A percentile compares a stretch with the other conserved stretches of the same genome.
Conservation (phyloP, 2,797 vertebrate species). For the Phrynocephalus vlangalii region DNA sequence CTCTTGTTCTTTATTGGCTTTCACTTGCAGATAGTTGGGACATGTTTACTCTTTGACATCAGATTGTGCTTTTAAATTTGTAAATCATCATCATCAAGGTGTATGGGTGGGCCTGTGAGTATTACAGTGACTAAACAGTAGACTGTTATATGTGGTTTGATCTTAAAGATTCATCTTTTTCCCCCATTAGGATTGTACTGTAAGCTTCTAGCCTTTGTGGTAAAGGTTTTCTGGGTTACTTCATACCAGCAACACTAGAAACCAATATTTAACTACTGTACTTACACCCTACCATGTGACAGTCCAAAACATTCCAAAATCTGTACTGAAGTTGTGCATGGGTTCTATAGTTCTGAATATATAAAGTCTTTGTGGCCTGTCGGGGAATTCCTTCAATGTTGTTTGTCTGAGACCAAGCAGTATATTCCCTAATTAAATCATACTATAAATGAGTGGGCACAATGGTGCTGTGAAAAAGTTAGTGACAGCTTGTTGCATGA, state of each 20-base stretch:
- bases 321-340: background rate
- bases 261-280: background rate
- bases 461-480: background rate
- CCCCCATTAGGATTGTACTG: background rate
- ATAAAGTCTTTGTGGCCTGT: background rate
- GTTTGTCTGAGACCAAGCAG: background rate
- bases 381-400: background rate
- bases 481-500: slow-evolving; percentile 12
- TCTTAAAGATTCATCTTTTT: background rate
- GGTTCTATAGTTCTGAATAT: background rate
- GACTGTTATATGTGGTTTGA: background rate
- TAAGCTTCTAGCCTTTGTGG: background rate
- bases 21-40: background rate
- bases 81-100: background rate
- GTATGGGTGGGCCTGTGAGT: no score
- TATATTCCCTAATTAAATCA: background rate
- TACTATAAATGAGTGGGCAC: background rate
- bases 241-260: background rate
- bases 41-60: background rate
- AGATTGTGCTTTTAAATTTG: background rate
- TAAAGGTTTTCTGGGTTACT: background rate
- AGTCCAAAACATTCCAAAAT: background rate
- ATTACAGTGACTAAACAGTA: no score
- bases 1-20: background rate
- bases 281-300: background rate